These are phyloP conservation scores for Macrochelys suwanniensis DNA, from an alignment of 2,797 vertebrate genomes.

Conservation along the genomic window DNA sequence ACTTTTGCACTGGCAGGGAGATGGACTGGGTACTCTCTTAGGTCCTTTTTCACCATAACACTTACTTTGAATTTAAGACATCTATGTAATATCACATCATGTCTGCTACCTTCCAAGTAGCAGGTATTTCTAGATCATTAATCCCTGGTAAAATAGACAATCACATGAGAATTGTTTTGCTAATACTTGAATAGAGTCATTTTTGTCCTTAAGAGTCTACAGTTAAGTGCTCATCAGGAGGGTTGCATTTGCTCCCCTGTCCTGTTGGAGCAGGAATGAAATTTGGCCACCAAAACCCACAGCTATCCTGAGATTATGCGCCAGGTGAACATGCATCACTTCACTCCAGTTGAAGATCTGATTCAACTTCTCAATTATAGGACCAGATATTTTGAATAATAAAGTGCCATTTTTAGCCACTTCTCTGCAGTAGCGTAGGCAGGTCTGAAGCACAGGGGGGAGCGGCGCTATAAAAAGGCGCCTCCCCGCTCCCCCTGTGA, in stretches of 20 bases:
- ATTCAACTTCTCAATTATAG: too few species aligned
- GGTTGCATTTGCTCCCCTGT: background rate
- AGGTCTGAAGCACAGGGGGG: too few species aligned
- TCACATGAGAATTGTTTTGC: background rate
- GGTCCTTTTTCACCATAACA: accelerated
- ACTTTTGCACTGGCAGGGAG: background rate
- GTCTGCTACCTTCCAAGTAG: background rate
- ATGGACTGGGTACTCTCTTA: background rate
- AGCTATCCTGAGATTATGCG: background rate
- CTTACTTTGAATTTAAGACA: background rate
- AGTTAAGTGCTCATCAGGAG: background rate
- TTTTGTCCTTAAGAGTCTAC: background rate
- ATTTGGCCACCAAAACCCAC: background rate
- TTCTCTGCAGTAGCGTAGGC: too few species aligned
- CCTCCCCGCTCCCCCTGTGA: too few species aligned
- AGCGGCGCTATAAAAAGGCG: too few species aligned
- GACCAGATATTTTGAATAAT: too few species aligned
- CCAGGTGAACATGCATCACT: background rate
- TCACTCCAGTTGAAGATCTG: too few species aligned
- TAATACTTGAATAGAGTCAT: background rate
- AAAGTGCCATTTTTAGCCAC: too few species aligned
- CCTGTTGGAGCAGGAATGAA: background rate
- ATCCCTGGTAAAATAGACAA: background rate
- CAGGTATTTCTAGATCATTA: background rate
- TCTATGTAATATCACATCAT: accelerated